These are phyloP conservation scores for Bimastos eiseni DNA, from an alignment of 2,888 invertebrate species.

Conservation along the genomic window DNA sequence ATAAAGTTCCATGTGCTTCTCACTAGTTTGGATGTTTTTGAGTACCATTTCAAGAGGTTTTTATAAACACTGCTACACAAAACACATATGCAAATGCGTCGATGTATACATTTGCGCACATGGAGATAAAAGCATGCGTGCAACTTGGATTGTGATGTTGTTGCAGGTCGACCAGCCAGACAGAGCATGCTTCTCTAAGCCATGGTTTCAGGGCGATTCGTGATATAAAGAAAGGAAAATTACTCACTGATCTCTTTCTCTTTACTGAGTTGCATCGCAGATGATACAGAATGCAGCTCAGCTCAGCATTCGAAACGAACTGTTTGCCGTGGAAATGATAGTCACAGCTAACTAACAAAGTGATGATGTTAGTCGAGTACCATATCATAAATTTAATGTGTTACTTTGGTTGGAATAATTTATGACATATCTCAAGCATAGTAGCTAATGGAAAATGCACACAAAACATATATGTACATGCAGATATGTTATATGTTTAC, in stretches of 20 bases:
- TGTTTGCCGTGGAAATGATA: not conserved
- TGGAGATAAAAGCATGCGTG: conserved; percentile 2
- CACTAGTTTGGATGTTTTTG: no score
- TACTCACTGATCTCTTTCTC: conserved; percentile 22
- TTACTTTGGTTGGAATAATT: conserved; percentile 1
- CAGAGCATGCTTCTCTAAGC: conserved; percentile 62
- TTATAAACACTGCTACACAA: no score
- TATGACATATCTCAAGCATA: conserved; percentile 1
- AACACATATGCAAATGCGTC: no score
- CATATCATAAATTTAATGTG: not conserved
- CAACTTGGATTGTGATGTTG: conserved; percentile 14
- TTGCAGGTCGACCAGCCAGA: conserved; percentile 57
- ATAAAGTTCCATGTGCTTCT: no score
- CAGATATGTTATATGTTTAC: not conserved
- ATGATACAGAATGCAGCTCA: not conserved
- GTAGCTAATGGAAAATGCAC: not conserved
- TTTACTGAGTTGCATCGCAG: not conserved
- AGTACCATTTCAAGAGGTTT: no score
- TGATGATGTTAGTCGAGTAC: not conserved
- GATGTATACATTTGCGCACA: no score
- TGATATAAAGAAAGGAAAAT: not conserved
- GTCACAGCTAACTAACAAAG: not conserved
- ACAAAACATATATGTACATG: not conserved
- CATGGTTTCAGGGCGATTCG: not conserved
- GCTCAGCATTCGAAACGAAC: not conserved